A percentile compares a stretch with the other conserved stretches of the same genome.
These are phyloP conservation scores for Uromys caudimaculatus DNA, from an alignment of 2,797 vertebrate genomes.

Conservation along the genomic window DNA sequence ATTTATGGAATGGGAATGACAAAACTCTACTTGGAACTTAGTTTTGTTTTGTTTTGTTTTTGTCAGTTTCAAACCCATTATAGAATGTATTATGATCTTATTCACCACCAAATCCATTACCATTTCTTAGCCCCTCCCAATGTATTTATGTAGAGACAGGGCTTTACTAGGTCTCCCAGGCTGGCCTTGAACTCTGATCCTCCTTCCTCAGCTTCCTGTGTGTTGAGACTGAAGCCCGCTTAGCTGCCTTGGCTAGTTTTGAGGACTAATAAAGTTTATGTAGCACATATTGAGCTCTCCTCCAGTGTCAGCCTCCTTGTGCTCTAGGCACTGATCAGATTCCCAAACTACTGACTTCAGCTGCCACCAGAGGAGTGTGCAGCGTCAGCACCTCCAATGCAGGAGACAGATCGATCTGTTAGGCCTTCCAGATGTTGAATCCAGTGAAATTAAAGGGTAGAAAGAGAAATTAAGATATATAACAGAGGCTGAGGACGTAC, in stretches of 20 bases:
- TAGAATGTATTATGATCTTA: background rate
- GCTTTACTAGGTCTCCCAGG: background rate
- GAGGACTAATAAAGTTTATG: background rate
- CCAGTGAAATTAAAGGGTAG: slow-evolving; percentile 24
- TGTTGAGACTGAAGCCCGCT: background rate
- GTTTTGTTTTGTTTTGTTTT: background rate
- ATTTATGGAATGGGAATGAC: background rate
- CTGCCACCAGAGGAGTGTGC: background rate
- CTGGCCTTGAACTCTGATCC: background rate
- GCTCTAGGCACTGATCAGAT: background rate
- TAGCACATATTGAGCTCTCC: background rate
- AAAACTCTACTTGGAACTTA: slow-evolving; percentile 24
- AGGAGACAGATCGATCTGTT: background rate
- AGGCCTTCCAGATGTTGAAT: background rate
- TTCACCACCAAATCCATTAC: background rate
- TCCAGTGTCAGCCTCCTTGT: background rate
- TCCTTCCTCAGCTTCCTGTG: background rate
- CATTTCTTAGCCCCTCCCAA: background rate
- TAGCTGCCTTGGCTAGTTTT: background rate
- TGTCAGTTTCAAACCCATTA: background rate
- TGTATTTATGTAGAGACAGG: background rate
- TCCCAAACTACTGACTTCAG: background rate
- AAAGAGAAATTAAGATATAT: slow-evolving; percentile 22
- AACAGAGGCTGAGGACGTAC: background rate
- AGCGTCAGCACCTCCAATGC: background rate